Conservation (phyloP, 1,140 invertebrate genomes). For the Odontomachus brunneus region DNA sequence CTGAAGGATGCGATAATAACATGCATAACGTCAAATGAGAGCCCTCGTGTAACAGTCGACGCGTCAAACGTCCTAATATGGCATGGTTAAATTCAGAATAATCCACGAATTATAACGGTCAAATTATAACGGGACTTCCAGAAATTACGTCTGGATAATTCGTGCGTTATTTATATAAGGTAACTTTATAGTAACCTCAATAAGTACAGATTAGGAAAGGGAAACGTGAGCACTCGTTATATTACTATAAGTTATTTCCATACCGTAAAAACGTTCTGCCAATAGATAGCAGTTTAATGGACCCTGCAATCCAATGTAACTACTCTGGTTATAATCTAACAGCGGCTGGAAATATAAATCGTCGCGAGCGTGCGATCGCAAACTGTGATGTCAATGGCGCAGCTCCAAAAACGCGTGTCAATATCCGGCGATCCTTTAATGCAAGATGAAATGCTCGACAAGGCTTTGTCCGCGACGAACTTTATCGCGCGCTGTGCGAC, state of each 20-base stretch:
- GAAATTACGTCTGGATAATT: not conserved
- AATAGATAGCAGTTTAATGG: not conserved
- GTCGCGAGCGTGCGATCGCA: not conserved
- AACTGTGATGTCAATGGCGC: not conserved
- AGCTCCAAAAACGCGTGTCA: constrained; percentile 36
- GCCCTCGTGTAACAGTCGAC: too few relatives aligned
- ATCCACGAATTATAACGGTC: not conserved
- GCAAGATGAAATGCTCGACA: constrained; percentile 28
- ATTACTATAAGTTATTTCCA: not conserved
- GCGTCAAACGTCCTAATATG: too few relatives aligned
- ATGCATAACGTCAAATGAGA: not conserved
- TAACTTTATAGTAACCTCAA: too few relatives aligned
- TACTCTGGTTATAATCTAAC: not conserved
- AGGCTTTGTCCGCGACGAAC: constrained; percentile 33
- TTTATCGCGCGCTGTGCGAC: constrained; percentile 28
- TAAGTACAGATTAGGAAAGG: not conserved
- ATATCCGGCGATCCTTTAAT: constrained; percentile 39
- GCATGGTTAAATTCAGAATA: not conserved
- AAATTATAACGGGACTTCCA: not conserved
- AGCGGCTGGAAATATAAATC: constrained; percentile 5
- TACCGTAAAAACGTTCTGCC: not conserved
- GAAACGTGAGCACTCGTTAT: not conserved
- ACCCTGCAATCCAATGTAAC: constrained; percentile 14
- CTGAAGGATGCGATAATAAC: not conserved
- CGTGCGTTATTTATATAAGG: too few relatives aligned